A percentile compares a stretch with the other conserved stretches of the same genome.
phyloP scores from a whole-genome alignment of 2,888 invertebrate genomes.

The Tetranychus truncatus region DNA sequence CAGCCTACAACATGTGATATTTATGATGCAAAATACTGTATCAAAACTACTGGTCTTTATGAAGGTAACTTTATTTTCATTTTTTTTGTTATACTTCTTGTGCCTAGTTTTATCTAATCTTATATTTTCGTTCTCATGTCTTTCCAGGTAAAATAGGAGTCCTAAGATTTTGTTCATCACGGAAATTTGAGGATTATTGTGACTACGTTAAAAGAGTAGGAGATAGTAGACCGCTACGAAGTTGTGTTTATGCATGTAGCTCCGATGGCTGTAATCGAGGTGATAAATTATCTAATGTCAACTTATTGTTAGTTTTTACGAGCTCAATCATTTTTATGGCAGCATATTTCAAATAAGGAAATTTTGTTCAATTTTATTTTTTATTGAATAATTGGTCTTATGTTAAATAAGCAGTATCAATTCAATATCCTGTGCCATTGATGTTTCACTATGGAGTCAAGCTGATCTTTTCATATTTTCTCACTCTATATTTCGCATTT shows the following conservation, averaged over 20 bases:
- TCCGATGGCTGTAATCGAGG: slow-evolving; percentile 62
- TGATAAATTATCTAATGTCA: neutral
- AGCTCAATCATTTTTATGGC: neutral
- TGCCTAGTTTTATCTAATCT: neutral
- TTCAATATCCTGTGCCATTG: no score
- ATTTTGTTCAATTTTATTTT: neutral
- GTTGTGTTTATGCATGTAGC: slow-evolving; percentile 66
- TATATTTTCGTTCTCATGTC: neutral
- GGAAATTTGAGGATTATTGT: slow-evolving; percentile 71
- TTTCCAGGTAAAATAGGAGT: slow-evolving; percentile 64
- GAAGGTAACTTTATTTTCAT: slow-evolving; percentile 32
- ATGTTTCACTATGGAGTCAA: no score
- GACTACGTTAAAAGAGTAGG: slow-evolving; percentile 67
- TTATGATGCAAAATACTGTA: slow-evolving; percentile 59
- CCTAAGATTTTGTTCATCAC: slow-evolving; percentile 64
- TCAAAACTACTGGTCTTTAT: slow-evolving; percentile 65
- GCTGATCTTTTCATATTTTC: no score
- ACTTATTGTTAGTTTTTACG: neutral
- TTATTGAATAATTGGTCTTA: neutral
- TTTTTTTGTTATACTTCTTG: neutral
- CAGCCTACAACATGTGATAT: slow-evolving; percentile 48
- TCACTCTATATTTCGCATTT: no score
- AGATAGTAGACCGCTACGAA: slow-evolving; percentile 62
- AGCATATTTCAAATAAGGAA: neutral
- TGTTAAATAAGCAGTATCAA: no score